Base-by-base conservation (phyloP, 2,797 vertebrate species). In the Melanogrammus aeglefinus region DNA sequence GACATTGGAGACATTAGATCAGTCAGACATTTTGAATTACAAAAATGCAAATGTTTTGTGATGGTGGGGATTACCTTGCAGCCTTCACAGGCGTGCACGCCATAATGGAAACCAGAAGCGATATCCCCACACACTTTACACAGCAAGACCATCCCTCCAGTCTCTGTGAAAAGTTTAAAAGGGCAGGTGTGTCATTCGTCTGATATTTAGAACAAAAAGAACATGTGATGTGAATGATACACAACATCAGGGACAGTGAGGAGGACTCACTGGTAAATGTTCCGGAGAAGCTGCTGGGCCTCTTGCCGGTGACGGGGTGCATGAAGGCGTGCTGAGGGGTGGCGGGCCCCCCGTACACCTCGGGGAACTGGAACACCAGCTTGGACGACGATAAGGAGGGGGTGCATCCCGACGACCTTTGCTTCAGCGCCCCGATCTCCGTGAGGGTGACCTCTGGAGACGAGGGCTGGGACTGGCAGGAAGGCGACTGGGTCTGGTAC, bases 71-170 rank as follows among this genome's bases (percentile, higher is more conserved):
- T 92, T 89, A 95, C 95, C 93, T 95, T 95, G 92, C 95, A 95
- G 29, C 95, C 95, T 72, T 95, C 95, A 29, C 95, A 95, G 63
- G 95, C 95, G 78, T 95, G 95, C 16, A 95, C 95, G 24, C 95
- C 95, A 66, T 95, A 95, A 87, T 95, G 95, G 90, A 95, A 95
- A 77, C 95, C 95, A 75, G 95, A 95, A 24, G 95, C 94, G 2
- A 95, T 94, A 88, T 95, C 95, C 27, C 95, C 95, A 72, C 95
- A 95, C 72, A 95, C 95, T 89, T 95, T 95, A 85, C 95, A 95
- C 27, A 95, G 93, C 75, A 95, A 89, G 76, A 95, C 95, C 94
- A 95, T 95, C 79, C 95, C 94, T 77, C 95, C 95, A 0, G 93
- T 91, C 74, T 95, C 95, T 95, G 89, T 33, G 33, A 73, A 89